These are phyloP conservation scores for Lampris megalopsis DNA, from an alignment of 2,113 vertebrate species.

Conservation along the genomic window DNA sequence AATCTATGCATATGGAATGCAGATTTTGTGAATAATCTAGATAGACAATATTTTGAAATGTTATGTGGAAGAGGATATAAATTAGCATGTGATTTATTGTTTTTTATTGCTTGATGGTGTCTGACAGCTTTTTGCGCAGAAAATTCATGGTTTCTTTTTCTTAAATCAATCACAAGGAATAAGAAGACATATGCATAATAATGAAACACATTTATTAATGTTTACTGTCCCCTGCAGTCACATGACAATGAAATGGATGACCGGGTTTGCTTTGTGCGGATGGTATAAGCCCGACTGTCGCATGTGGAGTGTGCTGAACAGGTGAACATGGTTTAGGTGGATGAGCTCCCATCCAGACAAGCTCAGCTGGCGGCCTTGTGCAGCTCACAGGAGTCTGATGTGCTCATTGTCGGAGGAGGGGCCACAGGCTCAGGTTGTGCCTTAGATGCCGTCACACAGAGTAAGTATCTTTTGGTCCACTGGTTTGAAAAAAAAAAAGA, in stretches of 20 bases:
- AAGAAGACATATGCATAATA: slow-evolving; percentile 84
- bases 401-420: slow-evolving; percentile 84
- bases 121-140: slow-evolving; percentile 73
- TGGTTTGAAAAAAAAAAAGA: not conserved
- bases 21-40: slow-evolving; percentile 80
- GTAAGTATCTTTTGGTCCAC: slow-evolving; percentile 53
- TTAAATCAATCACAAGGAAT: slow-evolving; percentile 81
- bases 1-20: slow-evolving; percentile 61
- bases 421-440: slow-evolving; percentile 85
- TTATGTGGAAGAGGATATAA: slow-evolving; percentile 74
- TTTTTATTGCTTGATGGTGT: slow-evolving; percentile 79
- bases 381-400: slow-evolving; percentile 74
- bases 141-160: slow-evolving; percentile 79
- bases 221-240: slow-evolving; percentile 83
- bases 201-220: slow-evolving; percentile 84
- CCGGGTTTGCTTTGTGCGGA: slow-evolving; percentile 67
- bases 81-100: slow-evolving; percentile 82
- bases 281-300: slow-evolving; percentile 72
- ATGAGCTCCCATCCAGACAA: slow-evolving; percentile 79
- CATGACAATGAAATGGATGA: slow-evolving; percentile 83
- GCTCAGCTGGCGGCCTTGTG: slow-evolving; percentile 69
- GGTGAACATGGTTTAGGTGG: slow-evolving; percentile 45
- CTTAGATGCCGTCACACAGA: slow-evolving; percentile 84
- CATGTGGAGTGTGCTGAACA: slow-evolving; percentile 81
- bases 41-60: slow-evolving; percentile 79